Percentiles rank a stretch among this genome's conserved stretches.
Conservation (phyloP, 2,797 vertebrate species). For the Octomys mimax region DNA sequence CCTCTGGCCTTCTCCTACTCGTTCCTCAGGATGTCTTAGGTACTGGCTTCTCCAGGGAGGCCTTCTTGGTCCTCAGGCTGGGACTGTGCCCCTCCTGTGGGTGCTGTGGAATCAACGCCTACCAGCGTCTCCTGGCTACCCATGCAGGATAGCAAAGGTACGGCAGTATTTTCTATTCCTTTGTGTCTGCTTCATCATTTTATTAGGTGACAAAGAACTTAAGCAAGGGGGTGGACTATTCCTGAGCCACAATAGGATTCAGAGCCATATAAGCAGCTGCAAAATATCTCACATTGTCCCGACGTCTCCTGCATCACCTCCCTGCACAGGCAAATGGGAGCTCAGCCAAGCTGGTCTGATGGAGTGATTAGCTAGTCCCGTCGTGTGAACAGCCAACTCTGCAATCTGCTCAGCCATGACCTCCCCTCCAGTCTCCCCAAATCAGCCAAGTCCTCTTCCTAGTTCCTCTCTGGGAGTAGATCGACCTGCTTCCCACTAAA, state of each 20-base stretch:
- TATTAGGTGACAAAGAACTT: no score
- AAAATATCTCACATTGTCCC: not conserved
- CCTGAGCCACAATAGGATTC: not conserved
- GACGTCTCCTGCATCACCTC: not conserved
- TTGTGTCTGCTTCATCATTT: not conserved
- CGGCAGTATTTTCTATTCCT: not conserved
- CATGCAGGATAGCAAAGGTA: not conserved
- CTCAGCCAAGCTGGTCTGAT: not conserved
- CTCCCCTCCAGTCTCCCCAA: slow-evolving; percentile 43
- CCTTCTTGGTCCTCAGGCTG: not conserved
- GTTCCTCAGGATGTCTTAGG: not conserved
- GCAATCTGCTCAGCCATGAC: slow-evolving; percentile 53
- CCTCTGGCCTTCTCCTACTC: not conserved
- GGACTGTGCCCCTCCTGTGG: not conserved
- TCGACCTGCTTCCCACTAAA: slow-evolving; percentile 73
- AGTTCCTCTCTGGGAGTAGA: slow-evolving; percentile 68
- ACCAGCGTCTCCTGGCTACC: not conserved
- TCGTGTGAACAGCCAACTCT: not conserved
- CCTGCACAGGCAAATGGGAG: not conserved
- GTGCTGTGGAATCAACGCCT: not conserved
- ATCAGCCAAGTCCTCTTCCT: slow-evolving; percentile 64
- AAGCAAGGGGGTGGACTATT: not conserved
- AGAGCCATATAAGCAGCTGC: not conserved
- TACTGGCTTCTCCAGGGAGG: not conserved
- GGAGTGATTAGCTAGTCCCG: not conserved